Percentiles rank a stretch among this genome's conserved stretches.
phyloP scores from a whole-genome alignment of 2,113 vertebrate species.

The Phasianus colchicus region DNA sequence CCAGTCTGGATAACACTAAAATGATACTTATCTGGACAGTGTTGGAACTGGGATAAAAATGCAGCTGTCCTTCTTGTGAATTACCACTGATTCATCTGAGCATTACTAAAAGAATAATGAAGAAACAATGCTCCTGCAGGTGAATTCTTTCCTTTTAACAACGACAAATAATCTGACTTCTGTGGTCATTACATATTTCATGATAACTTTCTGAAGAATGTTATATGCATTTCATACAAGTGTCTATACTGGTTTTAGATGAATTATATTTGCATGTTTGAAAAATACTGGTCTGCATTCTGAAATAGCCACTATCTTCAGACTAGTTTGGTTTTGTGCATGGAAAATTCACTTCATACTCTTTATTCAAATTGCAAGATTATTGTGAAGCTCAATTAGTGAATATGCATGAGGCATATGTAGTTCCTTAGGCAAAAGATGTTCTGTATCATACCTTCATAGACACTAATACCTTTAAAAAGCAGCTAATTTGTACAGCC shows the following conservation, averaged over 20 bases:
- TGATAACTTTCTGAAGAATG: neutral
- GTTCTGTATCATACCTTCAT: neutral
- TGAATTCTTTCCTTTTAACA: neutral
- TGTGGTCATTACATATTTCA: rapidly evolving
- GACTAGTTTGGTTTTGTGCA: neutral
- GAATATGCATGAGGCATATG: neutral
- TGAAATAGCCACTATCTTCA: neutral
- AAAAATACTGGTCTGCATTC: neutral
- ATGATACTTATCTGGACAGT: neutral
- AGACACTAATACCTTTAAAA: neutral
- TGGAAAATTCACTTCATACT: neutral
- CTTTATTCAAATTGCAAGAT: neutral
- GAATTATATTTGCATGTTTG: neutral
- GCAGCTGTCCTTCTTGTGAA: neutral
- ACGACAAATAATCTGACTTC: neutral
- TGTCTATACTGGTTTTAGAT: neutral
- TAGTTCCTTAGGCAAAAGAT: neutral
- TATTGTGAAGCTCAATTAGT: neutral
- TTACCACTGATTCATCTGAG: neutral
- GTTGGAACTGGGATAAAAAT: neutral
- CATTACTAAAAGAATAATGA: neutral
- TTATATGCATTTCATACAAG: neutral
- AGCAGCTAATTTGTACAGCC: neutral
- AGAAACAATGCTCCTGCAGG: neutral
- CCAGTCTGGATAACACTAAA: neutral